Percentiles rank a stretch among this genome's conserved stretches.
These are phyloP conservation scores for Orientallactaga sibirica DNA, from an alignment of 2,797 vertebrate species.

Conservation along the genomic window DNA sequence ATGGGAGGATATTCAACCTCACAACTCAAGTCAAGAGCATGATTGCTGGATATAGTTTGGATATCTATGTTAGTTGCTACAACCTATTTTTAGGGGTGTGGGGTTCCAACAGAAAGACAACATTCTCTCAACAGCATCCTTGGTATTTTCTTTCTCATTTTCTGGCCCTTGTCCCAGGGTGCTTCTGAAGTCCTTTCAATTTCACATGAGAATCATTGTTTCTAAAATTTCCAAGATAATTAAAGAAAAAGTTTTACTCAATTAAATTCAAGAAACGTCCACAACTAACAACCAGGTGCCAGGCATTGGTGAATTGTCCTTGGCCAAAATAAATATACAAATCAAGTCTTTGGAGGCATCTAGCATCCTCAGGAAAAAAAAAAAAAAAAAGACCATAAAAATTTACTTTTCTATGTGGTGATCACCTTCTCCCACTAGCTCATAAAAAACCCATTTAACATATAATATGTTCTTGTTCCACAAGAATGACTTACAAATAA, in stretches of 20 bases:
- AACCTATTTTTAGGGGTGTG: neutral
- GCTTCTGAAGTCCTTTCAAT: conserved; percentile 53
- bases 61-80: neutral
- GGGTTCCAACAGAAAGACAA: neutral
- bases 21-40: neutral
- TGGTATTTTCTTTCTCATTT: neutral
- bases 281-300: neutral
- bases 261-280: conserved; percentile 43
- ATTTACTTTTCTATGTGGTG: neutral
- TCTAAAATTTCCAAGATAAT: conserved; percentile 9
- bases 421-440: conserved; percentile 46
- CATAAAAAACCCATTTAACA: conserved; percentile 70
- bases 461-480: conserved; percentile 47
- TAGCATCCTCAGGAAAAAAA: conserved; percentile 17
- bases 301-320: neutral
- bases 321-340: conserved; percentile 51
- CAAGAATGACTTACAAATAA: conserved; percentile 48
- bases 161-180: neutral
- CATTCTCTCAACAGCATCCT: neutral
- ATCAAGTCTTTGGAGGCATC: neutral
- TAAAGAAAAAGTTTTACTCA: conserved; percentile 44
- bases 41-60: neutral
- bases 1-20: rapidly evolving
- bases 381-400: conserved; percentile 59
- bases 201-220: conserved; percentile 35